Evolutionary conservation across 2,797 vertebrate species (phyloP), one percentile per base, ranked within the genome.

Genomic region (Hoplostethus atlanticus): DNA sequence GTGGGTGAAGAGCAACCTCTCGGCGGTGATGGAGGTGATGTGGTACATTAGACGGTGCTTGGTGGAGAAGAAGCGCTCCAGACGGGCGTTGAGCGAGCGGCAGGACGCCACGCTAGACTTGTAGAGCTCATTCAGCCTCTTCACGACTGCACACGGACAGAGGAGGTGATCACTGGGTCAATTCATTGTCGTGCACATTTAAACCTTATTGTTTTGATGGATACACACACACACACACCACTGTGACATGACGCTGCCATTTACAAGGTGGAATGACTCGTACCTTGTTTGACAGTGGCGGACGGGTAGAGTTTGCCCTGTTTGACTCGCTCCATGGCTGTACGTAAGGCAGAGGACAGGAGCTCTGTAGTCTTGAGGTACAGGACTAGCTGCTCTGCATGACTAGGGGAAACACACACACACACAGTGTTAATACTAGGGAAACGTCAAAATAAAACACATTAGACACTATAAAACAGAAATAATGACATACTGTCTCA

Each of bases 1-100:
- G 0, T 98, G 96, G 90, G 95, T 98, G 83, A 99, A 98, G 86
- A 99, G 97, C 71, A 99, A 95, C 84, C 96, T 96, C 90, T 99
- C 98, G 0, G 98, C 98, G 0, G 95, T 97, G 93, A 98, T 97
- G 84, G 96, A 97, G 90, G 96, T 96, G 91, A 99, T 96, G 73
- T 96, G 96, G 88, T 98, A 97, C 96, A 99, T 97, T 54, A 99
- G 95, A 48, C 95, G 96, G 84, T 99, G 97, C 84, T 99, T 99
- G 84, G 96, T 96, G 85, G 96, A 80, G 81, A 99, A 97, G 93
- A 98, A 99, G 38, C 92, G 92, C 87, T 98, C 96, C 65, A 99
- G 94, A 30, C 96, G 95, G 51, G 93, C 82, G 83, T 93, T 98
- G 86, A 99, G 96, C 60, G 95, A 93, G 68, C 97, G 97, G 66